These are phyloP conservation scores for Lasioglossum calceatum DNA, from an alignment of 2,888 invertebrate genomes.

Conservation along the genomic window DNA sequence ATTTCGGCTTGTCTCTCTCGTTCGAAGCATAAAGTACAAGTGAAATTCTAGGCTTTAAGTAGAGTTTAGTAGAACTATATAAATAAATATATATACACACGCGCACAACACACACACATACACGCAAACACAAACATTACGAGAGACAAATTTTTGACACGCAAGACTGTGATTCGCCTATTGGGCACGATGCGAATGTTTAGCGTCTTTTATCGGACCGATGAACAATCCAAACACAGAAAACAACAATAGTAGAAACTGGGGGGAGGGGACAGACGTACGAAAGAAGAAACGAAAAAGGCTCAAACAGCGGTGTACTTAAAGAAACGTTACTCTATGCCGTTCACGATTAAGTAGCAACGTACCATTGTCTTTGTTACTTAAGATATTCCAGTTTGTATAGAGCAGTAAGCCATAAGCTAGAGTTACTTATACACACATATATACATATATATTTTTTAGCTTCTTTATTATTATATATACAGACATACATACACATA, in stretches of 20 bases:
- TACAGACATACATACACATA: constrained; percentile 2
- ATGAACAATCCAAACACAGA: background rate
- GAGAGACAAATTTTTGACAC: constrained; percentile 50
- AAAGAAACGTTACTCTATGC: constrained; percentile 55
- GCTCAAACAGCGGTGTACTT: constrained; percentile 60
- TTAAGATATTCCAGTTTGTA: constrained; percentile 63
- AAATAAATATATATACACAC: constrained; percentile 3
- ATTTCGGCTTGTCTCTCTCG: constrained; percentile 36
- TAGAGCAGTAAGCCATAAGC: constrained; percentile 74
- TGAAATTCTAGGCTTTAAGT: constrained; percentile 58
- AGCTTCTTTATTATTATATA: constrained; percentile 57
- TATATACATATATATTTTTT: constrained; percentile 70
- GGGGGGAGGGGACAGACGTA: background rate
- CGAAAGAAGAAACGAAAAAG: constrained; percentile 22
- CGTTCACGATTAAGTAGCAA: constrained; percentile 58
- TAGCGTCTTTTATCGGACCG: constrained; percentile 52
- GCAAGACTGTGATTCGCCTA: constrained; percentile 62
- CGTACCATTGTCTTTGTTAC: constrained; percentile 58
- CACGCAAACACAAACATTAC: background rate
- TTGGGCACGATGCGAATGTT: constrained; percentile 47
- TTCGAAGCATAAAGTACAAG: constrained; percentile 55
- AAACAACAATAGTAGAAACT: background rate
- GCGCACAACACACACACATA: background rate
- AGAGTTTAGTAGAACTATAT: constrained; percentile 42
- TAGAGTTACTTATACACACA: constrained; percentile 66